phyloP scores from a whole-genome alignment of 2,113 vertebrate genomes.

The Brachypodius melanocephalos region DNA sequence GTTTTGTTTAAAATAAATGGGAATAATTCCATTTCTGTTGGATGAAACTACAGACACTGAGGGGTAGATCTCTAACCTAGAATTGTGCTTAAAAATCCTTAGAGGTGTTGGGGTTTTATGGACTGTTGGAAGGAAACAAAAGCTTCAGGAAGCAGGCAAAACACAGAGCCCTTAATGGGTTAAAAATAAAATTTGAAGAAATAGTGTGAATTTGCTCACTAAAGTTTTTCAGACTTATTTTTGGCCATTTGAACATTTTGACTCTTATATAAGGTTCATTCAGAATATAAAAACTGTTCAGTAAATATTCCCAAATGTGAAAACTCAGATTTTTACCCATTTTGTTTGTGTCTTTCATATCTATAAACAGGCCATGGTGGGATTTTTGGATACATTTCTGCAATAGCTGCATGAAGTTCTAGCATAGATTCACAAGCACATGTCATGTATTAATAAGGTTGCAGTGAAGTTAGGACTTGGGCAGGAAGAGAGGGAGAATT shows the following conservation, averaged over 20 bases:
- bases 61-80: no score
- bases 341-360: slow-evolving; percentile 56
- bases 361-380: not conserved
- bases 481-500: not conserved
- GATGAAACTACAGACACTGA: not conserved
- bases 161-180: not conserved
- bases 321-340: slow-evolving; percentile 53
- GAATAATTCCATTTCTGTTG: not conserved
- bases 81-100: not conserved
- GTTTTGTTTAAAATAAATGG: not conserved
- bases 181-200: not conserved
- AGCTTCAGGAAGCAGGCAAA: not conserved
- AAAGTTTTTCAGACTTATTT: slow-evolving; percentile 61
- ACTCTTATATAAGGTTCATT: slow-evolving; percentile 67
- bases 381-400: not conserved
- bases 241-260: slow-evolving; percentile 66
- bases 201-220: not conserved
- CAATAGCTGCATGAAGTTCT: not conserved
- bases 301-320: slow-evolving; percentile 65
- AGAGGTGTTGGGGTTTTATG: not conserved
- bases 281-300: slow-evolving; percentile 56
- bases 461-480: not conserved
- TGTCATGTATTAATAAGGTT: not conserved
- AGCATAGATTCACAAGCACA: not conserved
- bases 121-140: not conserved